Percentiles rank a stretch among this genome's conserved stretches.
Evolutionary conservation across 2,888 invertebrate species (phyloP).

Genomic region (Cataglyphis livida): DNA sequence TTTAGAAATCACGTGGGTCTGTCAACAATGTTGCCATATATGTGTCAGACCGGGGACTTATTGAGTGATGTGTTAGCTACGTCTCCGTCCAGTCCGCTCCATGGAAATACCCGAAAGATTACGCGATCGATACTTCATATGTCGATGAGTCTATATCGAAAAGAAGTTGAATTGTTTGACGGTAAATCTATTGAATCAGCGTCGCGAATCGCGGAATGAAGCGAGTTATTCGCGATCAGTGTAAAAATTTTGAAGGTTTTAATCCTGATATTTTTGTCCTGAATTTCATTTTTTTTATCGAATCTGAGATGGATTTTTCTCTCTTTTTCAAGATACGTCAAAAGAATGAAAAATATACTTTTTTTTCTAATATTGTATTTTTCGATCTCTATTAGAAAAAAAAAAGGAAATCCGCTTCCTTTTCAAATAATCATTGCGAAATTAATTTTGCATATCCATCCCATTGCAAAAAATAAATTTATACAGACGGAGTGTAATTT

Average conservation of each 20-base stretch:
- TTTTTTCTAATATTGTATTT: not conserved
- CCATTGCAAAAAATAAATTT: not conserved
- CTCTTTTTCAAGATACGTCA: not conserved
- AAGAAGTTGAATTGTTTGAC: slow-evolving; percentile 32
- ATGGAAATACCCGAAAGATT: not conserved
- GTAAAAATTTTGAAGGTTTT: not conserved
- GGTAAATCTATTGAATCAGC: not conserved
- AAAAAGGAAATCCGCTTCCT: not conserved
- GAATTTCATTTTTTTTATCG: not conserved
- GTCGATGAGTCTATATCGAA: not conserved
- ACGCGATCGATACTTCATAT: slow-evolving; percentile 18
- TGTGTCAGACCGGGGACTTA: no score
- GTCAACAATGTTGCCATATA: no score
- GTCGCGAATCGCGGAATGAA: not conserved
- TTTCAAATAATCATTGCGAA: not conserved
- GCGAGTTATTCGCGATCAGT: not conserved
- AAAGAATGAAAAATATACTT: not conserved
- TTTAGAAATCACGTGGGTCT: no score
- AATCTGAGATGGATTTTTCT: not conserved
- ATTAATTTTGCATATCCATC: not conserved
- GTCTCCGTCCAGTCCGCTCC: not conserved
- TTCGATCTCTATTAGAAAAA: not conserved
- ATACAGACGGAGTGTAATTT: not conserved
- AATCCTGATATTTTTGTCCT: not conserved
- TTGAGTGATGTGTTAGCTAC: no score